Evolutionary conservation across 2,888 invertebrate species (phyloP), one percentile per base, ranked within the genome.

Genomic region (Actias luna): DNA sequence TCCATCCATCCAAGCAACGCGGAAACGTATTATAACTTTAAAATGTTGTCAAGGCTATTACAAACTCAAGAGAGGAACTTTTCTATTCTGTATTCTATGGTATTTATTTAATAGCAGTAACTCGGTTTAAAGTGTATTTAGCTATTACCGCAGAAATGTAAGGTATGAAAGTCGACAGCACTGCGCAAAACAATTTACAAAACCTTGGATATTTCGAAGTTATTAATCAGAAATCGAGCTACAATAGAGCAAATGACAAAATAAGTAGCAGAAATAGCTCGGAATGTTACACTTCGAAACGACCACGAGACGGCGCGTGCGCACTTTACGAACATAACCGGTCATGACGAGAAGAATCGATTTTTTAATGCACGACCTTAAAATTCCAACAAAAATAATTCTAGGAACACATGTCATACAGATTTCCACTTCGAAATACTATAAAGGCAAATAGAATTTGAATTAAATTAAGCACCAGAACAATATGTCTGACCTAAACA

Each of bases 281-380:
- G 74, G 84, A 83, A 86, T 84, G 86, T 82, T 85, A 85, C 78
- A 77, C 82, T 74, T 69, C 72, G 73, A 76, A 77, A 78, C 70
- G 83, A 80, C 85, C 87, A 82, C 83, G 81, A 83, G 76, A 67
- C 81, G 82, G 84, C 92, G 89, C 88, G 89, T 90, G 91, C 89
- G 83, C 88, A 78, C 76, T 72, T 73, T 79, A 84, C 84, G 80
- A 82, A 72, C 80, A 73, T 65, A 78, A 69, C 77, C 78, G 76
- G 90, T 92, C 92, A 92, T 92, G 91, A 92, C 77, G 80, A 74
- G 85, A 81, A 83, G 79, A 83, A 84, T 84, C 82, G 74, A 79
- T 85, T 88, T 86, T 85, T 87, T 83, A 81, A 74, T 74, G 73
- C 73, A 65, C 76, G 85, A 88, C 87, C 89, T 89, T 82, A 79